Evolutionary conservation across 2,888 invertebrate species (phyloP), one percentile per base, ranked within the genome.

Genomic region (Camptogramma bilineatum): DNA sequence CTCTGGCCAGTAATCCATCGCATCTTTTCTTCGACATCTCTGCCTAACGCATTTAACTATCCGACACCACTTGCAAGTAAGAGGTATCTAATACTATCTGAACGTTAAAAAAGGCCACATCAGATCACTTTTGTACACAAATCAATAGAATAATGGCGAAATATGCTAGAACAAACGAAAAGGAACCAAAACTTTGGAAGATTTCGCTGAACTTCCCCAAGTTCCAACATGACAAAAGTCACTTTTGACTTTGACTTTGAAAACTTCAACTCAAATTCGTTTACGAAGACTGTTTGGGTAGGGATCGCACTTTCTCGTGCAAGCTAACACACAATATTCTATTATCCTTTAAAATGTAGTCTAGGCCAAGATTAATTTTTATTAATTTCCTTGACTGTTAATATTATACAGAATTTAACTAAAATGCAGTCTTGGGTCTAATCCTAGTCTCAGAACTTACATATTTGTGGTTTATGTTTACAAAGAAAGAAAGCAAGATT

Each of bases 1-100:
- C 97, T 80, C 96, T 95, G 69, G 98, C 97, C 83, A 97, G 88
- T 75, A 97, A 94, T 74, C 97, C 96, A 84, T 96, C 95, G 79
- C 96, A 85, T 86, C 93, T 87, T 83, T 86, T 91, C 63, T 88
- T 88, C 75, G 93, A 82, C 93, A 93, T 93, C 75, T 81, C 88
- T 75, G 74, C 75, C 77, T 86, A 84, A 75, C 82, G 77, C 88
- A 85, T 85, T 71, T 82, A 85, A 79, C 75, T 73, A 73, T 75
- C 75, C 62, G 72, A 76, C 62, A 72, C 70, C 76, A 77, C 76
- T 76, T 73, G 61, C 72, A 55, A 72, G 63, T 76, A 72, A 64
- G 62, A 70, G 72, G 63, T 64, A 70, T 68, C 68, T 73, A 80
- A 74, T 78, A 84, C 82, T 85, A 83, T 71, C 79, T 79, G 62